phyloP scores from a whole-genome alignment of 2,888 invertebrate genomes.

The Drosophila hamatofila region DNA sequence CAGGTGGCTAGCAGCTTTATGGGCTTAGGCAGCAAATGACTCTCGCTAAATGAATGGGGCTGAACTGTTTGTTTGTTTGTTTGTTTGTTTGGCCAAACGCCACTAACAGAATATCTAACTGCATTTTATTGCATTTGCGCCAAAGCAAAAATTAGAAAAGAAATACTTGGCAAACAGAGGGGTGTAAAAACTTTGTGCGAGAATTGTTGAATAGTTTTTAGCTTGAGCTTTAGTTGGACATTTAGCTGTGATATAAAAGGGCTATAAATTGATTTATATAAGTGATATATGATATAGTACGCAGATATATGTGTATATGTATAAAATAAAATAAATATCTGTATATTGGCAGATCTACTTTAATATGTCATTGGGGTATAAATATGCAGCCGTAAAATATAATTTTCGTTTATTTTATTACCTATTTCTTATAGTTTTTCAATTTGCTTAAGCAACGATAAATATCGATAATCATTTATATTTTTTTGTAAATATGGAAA shows the following conservation, averaged over 20 bases:
- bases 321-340: not conserved
- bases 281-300: not conserved
- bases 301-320: not conserved
- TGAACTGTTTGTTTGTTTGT: conserved; percentile 36
- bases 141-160: conserved; percentile 10
- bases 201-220: conserved; percentile 1
- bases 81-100: conserved; percentile 32
- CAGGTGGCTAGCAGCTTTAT: conserved; percentile 66
- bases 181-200: not conserved
- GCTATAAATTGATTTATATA: not conserved
- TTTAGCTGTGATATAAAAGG: not conserved
- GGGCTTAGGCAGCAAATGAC: conserved; percentile 67
- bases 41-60: conserved; percentile 59
- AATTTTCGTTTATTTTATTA: too few relatives aligned
- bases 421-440: too few relatives aligned
- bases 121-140: conserved; percentile 33
- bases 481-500: too few relatives aligned
- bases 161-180: not conserved
- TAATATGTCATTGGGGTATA: too few relatives aligned
- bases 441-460: too few relatives aligned
- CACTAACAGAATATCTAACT: conserved; percentile 32
- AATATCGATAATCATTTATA: too few relatives aligned
- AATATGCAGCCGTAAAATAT: too few relatives aligned
- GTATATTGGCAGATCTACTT: too few relatives aligned
- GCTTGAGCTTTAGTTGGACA: not conserved